These are phyloP conservation scores for Lynx canadensis DNA, from an alignment of 2,113 vertebrate species.

Conservation along the genomic window DNA sequence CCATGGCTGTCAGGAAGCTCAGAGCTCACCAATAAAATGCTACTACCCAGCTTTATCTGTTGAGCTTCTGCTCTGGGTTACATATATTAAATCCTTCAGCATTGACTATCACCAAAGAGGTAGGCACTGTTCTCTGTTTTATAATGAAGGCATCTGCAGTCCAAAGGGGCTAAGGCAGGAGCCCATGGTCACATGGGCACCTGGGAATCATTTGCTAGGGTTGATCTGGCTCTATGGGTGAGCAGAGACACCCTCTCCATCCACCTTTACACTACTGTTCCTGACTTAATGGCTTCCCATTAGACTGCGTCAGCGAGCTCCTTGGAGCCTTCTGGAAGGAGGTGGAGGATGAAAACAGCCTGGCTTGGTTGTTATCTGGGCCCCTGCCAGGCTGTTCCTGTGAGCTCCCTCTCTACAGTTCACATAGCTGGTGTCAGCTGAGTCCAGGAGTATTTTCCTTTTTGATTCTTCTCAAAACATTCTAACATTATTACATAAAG, in stretches of 20 bases:
- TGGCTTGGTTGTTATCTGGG: not conserved
- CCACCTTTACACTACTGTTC: not conserved
- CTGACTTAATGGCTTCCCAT: not conserved
- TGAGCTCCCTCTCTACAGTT: slow-evolving; percentile 25
- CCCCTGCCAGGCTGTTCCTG: slow-evolving; percentile 2
- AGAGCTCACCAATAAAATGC: not conserved
- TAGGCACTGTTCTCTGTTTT: not conserved
- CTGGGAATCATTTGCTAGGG: not conserved
- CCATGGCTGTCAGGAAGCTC: not conserved
- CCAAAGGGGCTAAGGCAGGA: not conserved
- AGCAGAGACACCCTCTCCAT: not conserved
- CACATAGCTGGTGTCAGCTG: slow-evolving; percentile 42
- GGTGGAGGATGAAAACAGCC: not conserved
- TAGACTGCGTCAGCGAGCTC: not conserved
- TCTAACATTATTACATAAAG: slow-evolving; percentile 61
- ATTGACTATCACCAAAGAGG: not conserved
- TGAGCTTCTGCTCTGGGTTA: not conserved
- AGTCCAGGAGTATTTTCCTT: slow-evolving; percentile 57
- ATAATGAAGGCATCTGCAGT: not conserved
- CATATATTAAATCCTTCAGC: not conserved
- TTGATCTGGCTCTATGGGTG: not conserved
- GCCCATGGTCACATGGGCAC: not conserved
- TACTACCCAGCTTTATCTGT: not conserved
- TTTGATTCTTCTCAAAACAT: slow-evolving; percentile 72
- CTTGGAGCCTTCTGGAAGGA: slow-evolving; percentile 26